phyloP scores from a whole-genome alignment of 2,113 vertebrate genomes.

The Orientallactaga bullata region DNA sequence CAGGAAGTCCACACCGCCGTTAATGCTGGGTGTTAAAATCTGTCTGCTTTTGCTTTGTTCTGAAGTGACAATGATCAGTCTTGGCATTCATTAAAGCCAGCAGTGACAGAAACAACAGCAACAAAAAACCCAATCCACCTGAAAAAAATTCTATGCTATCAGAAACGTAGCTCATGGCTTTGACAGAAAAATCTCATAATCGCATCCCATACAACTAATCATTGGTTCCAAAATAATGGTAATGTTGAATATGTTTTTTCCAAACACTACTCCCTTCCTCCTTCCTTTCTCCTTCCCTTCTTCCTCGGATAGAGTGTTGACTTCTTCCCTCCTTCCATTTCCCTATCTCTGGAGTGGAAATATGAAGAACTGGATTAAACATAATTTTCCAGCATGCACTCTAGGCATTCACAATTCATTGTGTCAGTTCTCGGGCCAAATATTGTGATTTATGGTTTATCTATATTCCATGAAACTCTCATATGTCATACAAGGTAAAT shows the following conservation, averaged over 20 bases:
- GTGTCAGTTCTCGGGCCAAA: background rate
- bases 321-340: background rate
- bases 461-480: background rate
- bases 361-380: background rate
- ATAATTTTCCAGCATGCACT: background rate
- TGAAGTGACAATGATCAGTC: conserved; percentile 58
- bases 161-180: conserved; percentile 25
- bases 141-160: conserved; percentile 34
- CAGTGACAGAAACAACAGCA: conserved; percentile 24
- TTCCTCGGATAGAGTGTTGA: background rate
- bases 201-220: background rate
- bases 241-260: background rate
- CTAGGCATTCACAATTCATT: background rate
- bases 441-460: background rate
- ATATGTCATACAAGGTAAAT: background rate
- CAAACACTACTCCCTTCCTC: background rate
- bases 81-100: conserved; percentile 64
- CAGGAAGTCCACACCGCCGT: conserved; percentile 46
- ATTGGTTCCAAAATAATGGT: background rate
- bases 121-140: background rate
- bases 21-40: conserved; percentile 61
- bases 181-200: background rate
- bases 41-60: conserved; percentile 56
- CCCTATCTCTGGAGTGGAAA: background rate
- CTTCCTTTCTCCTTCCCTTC: background rate